phyloP scores from a whole-genome alignment of 2,888 invertebrate species.

The Amiota minor region DNA sequence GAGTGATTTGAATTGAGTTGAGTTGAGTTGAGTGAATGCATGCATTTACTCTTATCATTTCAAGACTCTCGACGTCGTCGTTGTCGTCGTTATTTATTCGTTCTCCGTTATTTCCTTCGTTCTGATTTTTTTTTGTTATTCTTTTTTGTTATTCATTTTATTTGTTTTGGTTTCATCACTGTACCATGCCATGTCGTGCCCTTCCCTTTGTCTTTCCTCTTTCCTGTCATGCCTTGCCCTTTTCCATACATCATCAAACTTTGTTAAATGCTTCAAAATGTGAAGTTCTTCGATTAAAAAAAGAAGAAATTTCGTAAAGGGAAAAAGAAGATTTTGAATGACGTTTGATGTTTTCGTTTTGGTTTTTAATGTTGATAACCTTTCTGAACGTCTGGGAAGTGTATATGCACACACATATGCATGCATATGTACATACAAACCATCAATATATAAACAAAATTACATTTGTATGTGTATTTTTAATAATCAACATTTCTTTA shows the following conservation, averaged over 20 bases:
- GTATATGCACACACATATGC: background rate
- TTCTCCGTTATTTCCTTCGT: too few species aligned
- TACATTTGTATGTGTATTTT: too few species aligned
- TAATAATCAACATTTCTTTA: too few species aligned
- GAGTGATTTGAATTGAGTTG: too few species aligned
- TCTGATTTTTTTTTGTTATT: too few species aligned
- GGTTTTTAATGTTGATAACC: slow-evolving; percentile 55
- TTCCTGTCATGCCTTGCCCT: slow-evolving; percentile 54
- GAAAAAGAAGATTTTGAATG: background rate
- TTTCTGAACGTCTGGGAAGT: slow-evolving; percentile 18
- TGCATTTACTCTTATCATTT: too few species aligned
- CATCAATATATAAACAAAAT: too few species aligned
- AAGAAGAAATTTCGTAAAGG: background rate
- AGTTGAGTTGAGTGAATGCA: too few species aligned
- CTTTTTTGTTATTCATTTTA: background rate
- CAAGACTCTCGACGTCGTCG: too few species aligned
- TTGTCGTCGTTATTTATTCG: too few species aligned
- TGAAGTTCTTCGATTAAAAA: background rate
- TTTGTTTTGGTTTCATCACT: background rate
- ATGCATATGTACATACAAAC: background rate
- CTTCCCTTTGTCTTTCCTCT: background rate
- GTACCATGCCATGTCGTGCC: background rate
- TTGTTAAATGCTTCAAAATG: slow-evolving; percentile 40
- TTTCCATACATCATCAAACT: slow-evolving; percentile 59
- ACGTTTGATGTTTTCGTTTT: slow-evolving; percentile 20